phyloP scores from a whole-genome alignment of 2,888 invertebrate genomes.

The Tetranychus truncatus region DNA sequence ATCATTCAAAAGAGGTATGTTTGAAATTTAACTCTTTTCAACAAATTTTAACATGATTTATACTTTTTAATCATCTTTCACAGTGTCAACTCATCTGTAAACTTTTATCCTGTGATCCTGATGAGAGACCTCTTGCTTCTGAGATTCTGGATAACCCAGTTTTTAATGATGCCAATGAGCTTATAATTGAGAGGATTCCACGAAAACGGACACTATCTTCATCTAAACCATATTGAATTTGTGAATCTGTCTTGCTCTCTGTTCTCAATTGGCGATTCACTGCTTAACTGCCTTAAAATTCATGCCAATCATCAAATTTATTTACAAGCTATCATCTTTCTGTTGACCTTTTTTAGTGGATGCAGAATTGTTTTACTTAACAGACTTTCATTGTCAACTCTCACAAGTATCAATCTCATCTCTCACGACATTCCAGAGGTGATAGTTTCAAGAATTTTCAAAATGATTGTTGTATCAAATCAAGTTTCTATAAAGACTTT shows the following conservation, averaged over 20 bases:
- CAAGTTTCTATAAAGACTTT: too few species aligned
- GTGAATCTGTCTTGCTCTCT: neutral
- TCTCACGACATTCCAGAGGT: too few species aligned
- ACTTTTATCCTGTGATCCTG: constrained; percentile 57
- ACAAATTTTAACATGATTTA: too few species aligned
- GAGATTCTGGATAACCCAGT: constrained; percentile 22
- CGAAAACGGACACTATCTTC: constrained; percentile 2
- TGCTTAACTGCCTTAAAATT: neutral
- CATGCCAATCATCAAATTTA: neutral
- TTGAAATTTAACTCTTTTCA: too few species aligned
- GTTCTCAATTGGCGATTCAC: neutral
- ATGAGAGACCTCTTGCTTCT: constrained; percentile 42
- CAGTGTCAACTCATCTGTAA: constrained; percentile 51
- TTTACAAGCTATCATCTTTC: too few species aligned
- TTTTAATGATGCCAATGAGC: neutral
- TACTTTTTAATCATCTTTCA: neutral
- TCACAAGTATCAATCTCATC: too few species aligned
- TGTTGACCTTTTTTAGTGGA: too few species aligned
- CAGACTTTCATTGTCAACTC: too few species aligned
- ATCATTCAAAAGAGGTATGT: neutral
- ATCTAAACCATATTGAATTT: constrained; percentile 1
- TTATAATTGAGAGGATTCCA: constrained; percentile 6
- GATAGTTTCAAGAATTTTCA: too few species aligned
- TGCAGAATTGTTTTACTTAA: too few species aligned
- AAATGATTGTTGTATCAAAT: too few species aligned